Conservation (phyloP, 2,888 invertebrate species). For the Limnephilus rhombicus region DNA sequence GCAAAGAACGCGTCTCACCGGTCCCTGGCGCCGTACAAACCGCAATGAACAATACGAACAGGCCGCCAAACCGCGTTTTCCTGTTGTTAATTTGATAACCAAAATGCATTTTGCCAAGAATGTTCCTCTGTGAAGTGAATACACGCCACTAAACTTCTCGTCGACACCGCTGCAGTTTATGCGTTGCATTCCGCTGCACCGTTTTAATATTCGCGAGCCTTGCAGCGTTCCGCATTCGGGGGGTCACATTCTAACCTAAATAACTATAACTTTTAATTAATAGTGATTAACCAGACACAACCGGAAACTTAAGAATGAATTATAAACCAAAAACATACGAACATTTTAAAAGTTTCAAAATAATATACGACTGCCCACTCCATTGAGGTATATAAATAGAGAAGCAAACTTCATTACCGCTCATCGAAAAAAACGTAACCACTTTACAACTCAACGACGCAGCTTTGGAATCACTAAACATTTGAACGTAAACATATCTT, state of each 20-base stretch:
- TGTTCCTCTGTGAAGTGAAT: not conserved
- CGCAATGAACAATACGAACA: not conserved
- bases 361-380: no score
- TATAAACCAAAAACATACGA: no score
- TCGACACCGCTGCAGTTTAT: not conserved
- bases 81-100: slow-evolving; percentile 27
- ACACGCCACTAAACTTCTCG: not conserved
- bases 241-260: not conserved
- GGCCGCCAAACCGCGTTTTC: slow-evolving; percentile 11
- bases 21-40: not conserved
- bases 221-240: not conserved
- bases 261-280: not conserved
- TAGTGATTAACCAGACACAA: no score
- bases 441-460: no score
- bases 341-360: no score
- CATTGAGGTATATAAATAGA: no score
- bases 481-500: no score
- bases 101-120: not conserved
- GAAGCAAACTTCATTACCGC: no score
- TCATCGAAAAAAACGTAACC: no score
- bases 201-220: not conserved
- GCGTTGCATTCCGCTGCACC: not conserved
- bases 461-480: no score
- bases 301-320: no score
- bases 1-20: not conserved